Percentiles rank a stretch among this genome's conserved stretches.
These are phyloP conservation scores for Ptychodera flava DNA, from an alignment of 35 echinoderm and acorn worm genomes.

Conservation along the genomic window DNA sequence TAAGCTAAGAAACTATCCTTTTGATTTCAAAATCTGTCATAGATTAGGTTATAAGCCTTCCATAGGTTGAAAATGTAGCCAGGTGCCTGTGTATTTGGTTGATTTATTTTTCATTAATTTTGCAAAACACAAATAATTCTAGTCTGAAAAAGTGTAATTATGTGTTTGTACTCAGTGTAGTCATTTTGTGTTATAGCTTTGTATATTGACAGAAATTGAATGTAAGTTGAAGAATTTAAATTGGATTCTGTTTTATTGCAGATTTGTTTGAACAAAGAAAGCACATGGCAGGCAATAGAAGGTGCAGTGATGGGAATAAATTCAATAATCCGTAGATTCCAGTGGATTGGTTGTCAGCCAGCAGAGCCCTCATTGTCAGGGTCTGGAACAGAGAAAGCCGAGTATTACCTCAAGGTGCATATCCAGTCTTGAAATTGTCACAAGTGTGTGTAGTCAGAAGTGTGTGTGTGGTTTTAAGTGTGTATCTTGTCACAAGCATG, in stretches of 20 bases:
- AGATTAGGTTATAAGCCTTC: no score
- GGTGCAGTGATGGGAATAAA: slow-evolving; percentile 91
- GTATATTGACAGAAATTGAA: no score
- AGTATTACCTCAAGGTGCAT: slow-evolving; percentile 79
- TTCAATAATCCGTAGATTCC: slow-evolving; percentile 61
- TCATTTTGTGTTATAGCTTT: no score
- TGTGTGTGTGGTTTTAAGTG: not conserved
- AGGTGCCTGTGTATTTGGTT: no score
- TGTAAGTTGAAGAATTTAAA: no score
- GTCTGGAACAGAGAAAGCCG: slow-evolving; percentile 19
- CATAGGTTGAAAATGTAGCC: no score
- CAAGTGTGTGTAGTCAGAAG: not conserved
- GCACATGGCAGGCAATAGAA: slow-evolving; percentile 89
- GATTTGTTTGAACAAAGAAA: slow-evolving; percentile 72
- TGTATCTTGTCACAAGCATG: not conserved
- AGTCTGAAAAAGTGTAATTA: no score
- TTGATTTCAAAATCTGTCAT: no score
- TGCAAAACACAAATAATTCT: no score
- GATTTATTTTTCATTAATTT: no score
- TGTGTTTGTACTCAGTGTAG: no score
- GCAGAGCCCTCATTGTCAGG: slow-evolving; percentile 18
- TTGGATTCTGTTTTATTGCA: slow-evolving; percentile 28
- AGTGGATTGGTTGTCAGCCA: slow-evolving; percentile 64
- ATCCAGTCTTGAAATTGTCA: not conserved
- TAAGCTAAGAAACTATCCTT: no score